Evolutionary conservation across 2,113 vertebrate species (phyloP).

Genomic region (Antechinus stuartii): DNA sequence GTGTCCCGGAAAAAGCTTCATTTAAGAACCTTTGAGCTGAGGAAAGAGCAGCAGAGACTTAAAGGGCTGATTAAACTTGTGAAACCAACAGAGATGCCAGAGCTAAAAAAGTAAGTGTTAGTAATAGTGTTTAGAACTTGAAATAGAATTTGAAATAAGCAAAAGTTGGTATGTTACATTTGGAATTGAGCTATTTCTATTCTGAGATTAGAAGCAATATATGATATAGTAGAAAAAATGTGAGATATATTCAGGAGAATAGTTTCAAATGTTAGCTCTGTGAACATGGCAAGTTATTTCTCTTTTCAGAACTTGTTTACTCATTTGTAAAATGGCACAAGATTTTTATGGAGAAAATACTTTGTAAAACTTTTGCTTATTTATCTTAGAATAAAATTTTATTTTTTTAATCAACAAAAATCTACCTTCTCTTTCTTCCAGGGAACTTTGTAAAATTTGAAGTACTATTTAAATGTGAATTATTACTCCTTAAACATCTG

Average conservation of each 20-base stretch:
- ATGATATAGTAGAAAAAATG: neutral
- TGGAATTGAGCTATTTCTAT: conserved; percentile 39
- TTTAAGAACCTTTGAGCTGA: conserved; percentile 90
- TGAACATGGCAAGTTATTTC: neutral
- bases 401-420: neutral
- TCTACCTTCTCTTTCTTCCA: neutral
- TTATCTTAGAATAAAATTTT: neutral
- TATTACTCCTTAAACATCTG: neutral
- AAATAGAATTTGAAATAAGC: conserved; percentile 37
- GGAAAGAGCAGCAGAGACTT: conserved; percentile 92
- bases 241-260: neutral
- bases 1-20: conserved; percentile 95
- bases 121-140: neutral
- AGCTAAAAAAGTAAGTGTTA: conserved; percentile 87
- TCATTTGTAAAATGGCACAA: neutral
- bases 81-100: conserved; percentile 92
- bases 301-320: neutral
- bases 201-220: conserved; percentile 15
- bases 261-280: neutral
- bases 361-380: neutral
- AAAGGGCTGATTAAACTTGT: conserved; percentile 93
- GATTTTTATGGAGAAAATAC: neutral
- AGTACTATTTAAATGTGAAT: neutral
- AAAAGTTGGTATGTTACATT: neutral
- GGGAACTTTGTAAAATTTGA: neutral